Evolutionary conservation across 2,797 vertebrate species (phyloP), one percentile per base, ranked within the genome.

Genomic region (Protosalanx chinensis): DNA sequence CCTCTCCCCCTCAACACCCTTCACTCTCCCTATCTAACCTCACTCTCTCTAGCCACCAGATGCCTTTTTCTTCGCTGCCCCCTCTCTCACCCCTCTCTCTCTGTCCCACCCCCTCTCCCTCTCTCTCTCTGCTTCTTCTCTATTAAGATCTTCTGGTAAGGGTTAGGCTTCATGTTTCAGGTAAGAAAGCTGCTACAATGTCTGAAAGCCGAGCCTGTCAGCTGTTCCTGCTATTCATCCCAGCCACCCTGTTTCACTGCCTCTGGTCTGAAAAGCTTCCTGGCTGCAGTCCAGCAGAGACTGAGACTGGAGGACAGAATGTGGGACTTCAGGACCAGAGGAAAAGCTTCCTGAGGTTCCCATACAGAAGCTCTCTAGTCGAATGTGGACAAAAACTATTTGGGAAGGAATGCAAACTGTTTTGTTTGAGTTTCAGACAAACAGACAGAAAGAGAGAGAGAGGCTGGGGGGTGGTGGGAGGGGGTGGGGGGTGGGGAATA

Each of bases 151-250:
- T 81, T 84, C 78, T 86, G 80, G 23, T 27, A 27, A 27, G 23
- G 23, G 23, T 27, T 27, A 27, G 23, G 73, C 74, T 85, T 91
- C 88, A 68, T 74, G 64, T 92, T 89, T 87, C 89, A 85, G 80
- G 83, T 88, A 86, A 91, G 90, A 89, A 76, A 86, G 79, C 77
- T 61, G 76, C 82, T 87, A 85, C 86, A 76, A 79, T 85, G 80
- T 87, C 78, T 84, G 85, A 88, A 90, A 91, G 75, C 81, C 86
- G 87, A 88, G 84, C 85, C 87, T 89, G 79, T 87, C 84, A 46
- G 6, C 12, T 46, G 8, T 46, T 8, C 41, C 12, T 41, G 37
- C 37, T 8, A 41, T 41, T 53, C 6, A 53, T 53, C 51, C 5
- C 51, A 16, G 5, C 70, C 86, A 62, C 88, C 86, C 87, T 70